Conservation (phyloP, 2,888 invertebrate genomes). For the Copidosoma aretas region DNA sequence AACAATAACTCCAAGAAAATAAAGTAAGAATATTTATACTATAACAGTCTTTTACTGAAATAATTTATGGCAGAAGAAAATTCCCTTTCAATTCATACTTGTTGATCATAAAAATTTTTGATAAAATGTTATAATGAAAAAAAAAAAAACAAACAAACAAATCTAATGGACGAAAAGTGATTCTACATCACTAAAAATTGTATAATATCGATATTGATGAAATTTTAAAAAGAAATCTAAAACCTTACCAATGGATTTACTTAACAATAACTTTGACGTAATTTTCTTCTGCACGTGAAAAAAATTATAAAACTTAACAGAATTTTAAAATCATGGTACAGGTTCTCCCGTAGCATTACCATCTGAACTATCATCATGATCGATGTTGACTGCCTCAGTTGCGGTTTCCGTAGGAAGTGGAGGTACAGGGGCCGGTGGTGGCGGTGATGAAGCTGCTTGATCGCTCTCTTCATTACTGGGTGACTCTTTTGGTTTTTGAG, state of each 20-base stretch:
- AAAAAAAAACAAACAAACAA: too few relatives aligned
- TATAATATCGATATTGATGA: too few relatives aligned
- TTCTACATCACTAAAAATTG: too few relatives aligned
- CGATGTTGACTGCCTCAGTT: constrained; percentile 54
- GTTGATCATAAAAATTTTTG: too few relatives aligned
- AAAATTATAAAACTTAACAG: constrained; percentile 20
- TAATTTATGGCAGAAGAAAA: neutral
- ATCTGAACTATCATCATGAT: constrained; percentile 51
- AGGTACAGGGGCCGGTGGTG: constrained; percentile 35
- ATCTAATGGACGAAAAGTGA: too few relatives aligned
- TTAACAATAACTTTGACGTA: neutral
- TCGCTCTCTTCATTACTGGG: constrained; percentile 29
- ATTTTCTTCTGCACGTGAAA: neutral
- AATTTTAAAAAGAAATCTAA: too few relatives aligned
- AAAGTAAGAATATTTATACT: constrained; percentile 10
- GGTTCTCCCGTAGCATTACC: constrained; percentile 42
- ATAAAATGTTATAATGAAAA: too few relatives aligned
- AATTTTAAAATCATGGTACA: constrained; percentile 35
- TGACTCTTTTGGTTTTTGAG: constrained; percentile 37
- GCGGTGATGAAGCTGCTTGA: constrained; percentile 22
- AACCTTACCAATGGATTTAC: too few relatives aligned
- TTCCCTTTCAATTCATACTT: constrained; percentile 3
- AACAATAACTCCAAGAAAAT: neutral
- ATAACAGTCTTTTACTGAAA: constrained; percentile 20
- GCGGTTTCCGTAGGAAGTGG: constrained; percentile 53